phyloP scores from a whole-genome alignment of 2,113 vertebrate species.

The Sialia sialis region DNA sequence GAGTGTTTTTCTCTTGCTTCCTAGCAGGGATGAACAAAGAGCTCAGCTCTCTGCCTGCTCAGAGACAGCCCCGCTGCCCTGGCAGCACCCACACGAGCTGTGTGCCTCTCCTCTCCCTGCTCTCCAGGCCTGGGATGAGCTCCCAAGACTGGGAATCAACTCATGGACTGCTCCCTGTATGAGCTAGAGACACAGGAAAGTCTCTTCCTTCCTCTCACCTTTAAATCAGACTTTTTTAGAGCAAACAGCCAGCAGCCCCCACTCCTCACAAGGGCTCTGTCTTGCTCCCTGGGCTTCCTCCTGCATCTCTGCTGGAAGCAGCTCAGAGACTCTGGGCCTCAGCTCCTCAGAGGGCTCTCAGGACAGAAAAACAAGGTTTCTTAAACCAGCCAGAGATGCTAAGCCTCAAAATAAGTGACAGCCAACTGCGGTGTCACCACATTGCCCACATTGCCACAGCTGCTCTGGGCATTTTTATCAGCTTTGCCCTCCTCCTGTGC shows the following conservation, averaged over 20 bases:
- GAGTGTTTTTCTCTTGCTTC: conserved; percentile 21
- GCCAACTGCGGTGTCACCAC: neutral
- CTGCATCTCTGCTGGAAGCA: neutral
- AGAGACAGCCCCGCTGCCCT: neutral
- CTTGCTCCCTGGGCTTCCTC: neutral
- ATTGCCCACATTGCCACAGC: neutral
- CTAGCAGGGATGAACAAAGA: neutral
- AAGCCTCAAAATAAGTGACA: neutral
- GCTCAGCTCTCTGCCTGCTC: neutral
- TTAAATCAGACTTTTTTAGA: neutral
- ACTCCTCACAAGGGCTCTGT: neutral
- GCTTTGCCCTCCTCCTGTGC: neutral
- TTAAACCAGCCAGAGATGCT: neutral
- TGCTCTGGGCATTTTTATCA: conserved; percentile 14
- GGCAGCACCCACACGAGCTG: neutral
- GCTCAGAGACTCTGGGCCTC: neutral
- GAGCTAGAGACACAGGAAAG: neutral
- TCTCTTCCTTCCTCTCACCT: neutral
- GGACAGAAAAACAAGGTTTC: neutral
- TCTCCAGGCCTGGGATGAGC: neutral
- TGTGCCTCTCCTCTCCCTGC: neutral
- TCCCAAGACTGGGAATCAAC: neutral
- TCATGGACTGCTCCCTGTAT: neutral
- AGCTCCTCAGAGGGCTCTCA: neutral
- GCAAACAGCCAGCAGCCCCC: neutral